Conservation (phyloP, 2,888 invertebrate genomes). For the Galerucella calmariensis region DNA sequence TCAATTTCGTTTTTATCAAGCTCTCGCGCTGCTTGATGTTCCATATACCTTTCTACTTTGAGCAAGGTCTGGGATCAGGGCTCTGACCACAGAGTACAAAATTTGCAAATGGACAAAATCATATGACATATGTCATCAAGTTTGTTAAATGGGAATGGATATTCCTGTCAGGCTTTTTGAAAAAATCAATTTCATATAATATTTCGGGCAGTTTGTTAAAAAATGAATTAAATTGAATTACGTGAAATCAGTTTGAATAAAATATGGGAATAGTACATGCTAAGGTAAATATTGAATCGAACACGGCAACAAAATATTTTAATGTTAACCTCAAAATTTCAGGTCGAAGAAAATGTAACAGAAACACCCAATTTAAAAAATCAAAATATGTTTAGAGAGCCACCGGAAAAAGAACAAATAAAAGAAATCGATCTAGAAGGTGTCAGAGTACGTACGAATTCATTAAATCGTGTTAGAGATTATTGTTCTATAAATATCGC, state of each 20-base stretch:
- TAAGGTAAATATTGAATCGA: slow-evolving; percentile 58
- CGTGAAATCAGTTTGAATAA: slow-evolving; percentile 11
- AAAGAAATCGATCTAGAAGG: slow-evolving; percentile 68
- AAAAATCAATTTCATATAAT: neutral
- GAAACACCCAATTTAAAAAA: slow-evolving; percentile 45
- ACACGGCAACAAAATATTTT: slow-evolving; percentile 19
- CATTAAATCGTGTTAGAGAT: neutral
- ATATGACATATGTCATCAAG: neutral
- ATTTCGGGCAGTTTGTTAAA: slow-evolving; percentile 6
- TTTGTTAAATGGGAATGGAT: neutral
- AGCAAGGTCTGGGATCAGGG: too few relatives aligned
- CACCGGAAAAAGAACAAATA: slow-evolving; percentile 46
- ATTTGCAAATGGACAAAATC: neutral
- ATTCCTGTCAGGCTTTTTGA: neutral
- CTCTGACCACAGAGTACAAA: too few relatives aligned
- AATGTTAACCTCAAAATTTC: slow-evolving; percentile 50
- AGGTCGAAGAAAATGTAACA: slow-evolving; percentile 47
- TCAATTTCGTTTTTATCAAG: too few relatives aligned
- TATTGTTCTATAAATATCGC: slow-evolving; percentile 9
- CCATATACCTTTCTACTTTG: too few relatives aligned
- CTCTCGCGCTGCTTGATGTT: too few relatives aligned
- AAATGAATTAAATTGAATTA: slow-evolving; percentile 29
- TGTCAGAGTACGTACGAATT: slow-evolving; percentile 63
- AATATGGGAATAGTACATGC: slow-evolving; percentile 65
- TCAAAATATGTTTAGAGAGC: slow-evolving; percentile 40